Base-by-base conservation (phyloP, 2,888 invertebrate species). In the Nudaria mundana region DNA sequence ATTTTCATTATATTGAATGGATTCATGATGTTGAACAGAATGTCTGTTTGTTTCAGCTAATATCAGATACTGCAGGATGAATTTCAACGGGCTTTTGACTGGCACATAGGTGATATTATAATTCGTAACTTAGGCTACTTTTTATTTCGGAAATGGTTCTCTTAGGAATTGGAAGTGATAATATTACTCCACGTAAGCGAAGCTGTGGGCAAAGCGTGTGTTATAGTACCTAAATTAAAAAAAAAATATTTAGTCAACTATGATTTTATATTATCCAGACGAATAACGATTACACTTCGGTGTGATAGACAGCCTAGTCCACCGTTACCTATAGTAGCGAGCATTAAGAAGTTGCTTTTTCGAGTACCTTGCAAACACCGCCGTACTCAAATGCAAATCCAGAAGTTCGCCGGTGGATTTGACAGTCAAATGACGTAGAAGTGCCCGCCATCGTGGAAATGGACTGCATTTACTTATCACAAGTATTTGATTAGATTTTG, bases 291-390 rank as follows among this genome's bases (percentile, higher is more conserved):
- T 37, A 32, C 39, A 15, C 7, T 29, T 39, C 55, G 44, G 70
- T 71, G 64, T 71, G 24, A 70, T 23, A 37, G 0, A 0, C 49
- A 20, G 5, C 55, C 59, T 20, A 47, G 46, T 54, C 48, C 56
- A 46, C 51, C 39, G 44, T 44, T 25, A 56, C 45, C 52, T 30
- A 44, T 37, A 41, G 50, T 44, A 52, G 36, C 48, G 46, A 40
- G 49, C 53, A 73, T 74, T 71, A 73, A 73, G 73, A 70, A 74
- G 73, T 74, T 67, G 65, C 69, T 69, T 74, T 74, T 74, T 74
- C 59, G 63, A 74, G 75, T 52, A 60, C 40, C 56, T 41, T 48
- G 62, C 64, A 73, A 72, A 73, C 64, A 68, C 49, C 47, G 42
- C 43, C 39, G 50, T 49, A 52, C 50, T 52, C 43, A 37, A 56